These are phyloP conservation scores for Lycophotia porphyrea DNA, from an alignment of 2,888 invertebrate species.

Conservation along the genomic window DNA sequence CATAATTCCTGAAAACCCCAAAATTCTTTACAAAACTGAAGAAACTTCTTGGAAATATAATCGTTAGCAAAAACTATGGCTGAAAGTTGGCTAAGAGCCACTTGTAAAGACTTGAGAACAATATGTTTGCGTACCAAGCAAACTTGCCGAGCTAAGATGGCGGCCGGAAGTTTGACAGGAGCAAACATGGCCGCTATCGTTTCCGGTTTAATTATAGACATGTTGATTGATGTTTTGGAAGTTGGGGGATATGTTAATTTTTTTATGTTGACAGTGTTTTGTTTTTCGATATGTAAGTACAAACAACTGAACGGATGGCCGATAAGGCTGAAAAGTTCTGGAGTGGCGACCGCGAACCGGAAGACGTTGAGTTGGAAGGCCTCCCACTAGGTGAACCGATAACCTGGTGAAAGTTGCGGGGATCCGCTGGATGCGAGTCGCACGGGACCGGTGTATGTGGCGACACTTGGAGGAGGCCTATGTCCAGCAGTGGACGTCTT, in stretches of 20 bases:
- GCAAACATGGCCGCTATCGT: constrained; percentile 68
- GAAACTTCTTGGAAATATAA: constrained; percentile 41
- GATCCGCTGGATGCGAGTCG: too few species aligned
- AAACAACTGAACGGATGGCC: too few species aligned
- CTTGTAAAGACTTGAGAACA: constrained; percentile 68
- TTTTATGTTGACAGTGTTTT: constrained; percentile 1
- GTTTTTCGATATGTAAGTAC: neutral
- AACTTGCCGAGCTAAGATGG: constrained; percentile 69
- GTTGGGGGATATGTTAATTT: neutral
- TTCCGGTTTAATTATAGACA: constrained; percentile 64
- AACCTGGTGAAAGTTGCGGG: too few species aligned
- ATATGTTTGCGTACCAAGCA: constrained; percentile 67
- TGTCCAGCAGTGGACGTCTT: too few species aligned
- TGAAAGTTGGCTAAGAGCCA: constrained; percentile 67
- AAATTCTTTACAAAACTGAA: constrained; percentile 8
- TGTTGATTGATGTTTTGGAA: constrained; percentile 52
- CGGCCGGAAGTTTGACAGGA: constrained; percentile 66
- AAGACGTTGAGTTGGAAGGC: too few species aligned
- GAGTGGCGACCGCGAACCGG: too few species aligned
- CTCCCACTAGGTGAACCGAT: too few species aligned
- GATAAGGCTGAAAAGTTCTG: too few species aligned
- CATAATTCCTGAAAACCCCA: neutral
- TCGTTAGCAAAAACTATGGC: constrained; percentile 60
- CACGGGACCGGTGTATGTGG: too few species aligned
- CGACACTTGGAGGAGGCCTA: too few species aligned